Conservation (phyloP, 2,888 invertebrate species). For the Leptura quadrifasciata region DNA sequence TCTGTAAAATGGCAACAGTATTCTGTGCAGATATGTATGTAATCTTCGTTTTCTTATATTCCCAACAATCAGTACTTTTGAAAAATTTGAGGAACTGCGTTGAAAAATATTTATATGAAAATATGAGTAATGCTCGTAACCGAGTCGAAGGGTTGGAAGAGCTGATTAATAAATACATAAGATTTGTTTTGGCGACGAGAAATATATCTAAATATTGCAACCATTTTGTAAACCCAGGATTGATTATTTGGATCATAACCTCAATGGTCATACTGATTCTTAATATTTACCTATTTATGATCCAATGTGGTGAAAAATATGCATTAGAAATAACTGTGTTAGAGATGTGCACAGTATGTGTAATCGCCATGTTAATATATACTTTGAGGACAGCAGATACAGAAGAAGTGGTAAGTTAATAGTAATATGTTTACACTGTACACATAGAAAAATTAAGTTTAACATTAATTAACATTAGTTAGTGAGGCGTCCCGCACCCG, state of each 20-base stretch:
- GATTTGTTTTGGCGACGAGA: not conserved
- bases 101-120: not conserved
- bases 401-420: not conserved
- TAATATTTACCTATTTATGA: conserved; percentile 9
- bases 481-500: too few species aligned
- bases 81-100: not conserved
- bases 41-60: not conserved
- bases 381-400: not conserved
- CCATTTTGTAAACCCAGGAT: not conserved
- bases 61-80: not conserved
- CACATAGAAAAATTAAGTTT: too few species aligned
- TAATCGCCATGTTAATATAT: not conserved
- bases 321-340: not conserved
- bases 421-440: not conserved
- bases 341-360: not conserved
- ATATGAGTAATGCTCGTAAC: not conserved
- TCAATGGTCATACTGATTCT: conserved; percentile 2
- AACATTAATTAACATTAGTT: too few species aligned
- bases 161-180: not conserved
- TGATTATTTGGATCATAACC: not conserved
- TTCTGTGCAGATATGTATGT: not conserved
- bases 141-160: not conserved
- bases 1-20: not conserved
- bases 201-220: not conserved
- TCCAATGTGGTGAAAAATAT: conserved; percentile 3